Conservation (phyloP, 1,140 invertebrate species). For the Sitodiplosis mosellana region DNA sequence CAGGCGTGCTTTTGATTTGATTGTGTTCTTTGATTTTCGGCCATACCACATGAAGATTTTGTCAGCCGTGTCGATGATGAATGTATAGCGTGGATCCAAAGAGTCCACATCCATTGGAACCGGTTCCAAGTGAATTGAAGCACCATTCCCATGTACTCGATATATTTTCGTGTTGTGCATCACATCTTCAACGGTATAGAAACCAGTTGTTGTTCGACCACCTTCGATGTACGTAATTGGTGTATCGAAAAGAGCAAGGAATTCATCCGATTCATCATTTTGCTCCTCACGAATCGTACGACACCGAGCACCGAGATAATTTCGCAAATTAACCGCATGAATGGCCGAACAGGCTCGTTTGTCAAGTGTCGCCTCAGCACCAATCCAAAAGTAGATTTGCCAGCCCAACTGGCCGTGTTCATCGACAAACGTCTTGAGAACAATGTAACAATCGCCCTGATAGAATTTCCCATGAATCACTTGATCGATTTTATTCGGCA, state of each 20-base stretch:
- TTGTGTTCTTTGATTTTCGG: constrained; percentile 78
- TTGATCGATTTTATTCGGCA: constrained; percentile 85
- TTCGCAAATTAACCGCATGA: constrained; percentile 95
- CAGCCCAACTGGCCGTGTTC: constrained; percentile 72
- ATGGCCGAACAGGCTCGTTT: constrained; percentile 98
- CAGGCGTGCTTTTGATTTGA: constrained; percentile 85
- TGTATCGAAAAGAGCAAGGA: constrained; percentile 78
- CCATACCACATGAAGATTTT: constrained; percentile 89
- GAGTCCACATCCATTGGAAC: constrained; percentile 49
- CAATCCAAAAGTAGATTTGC: constrained; percentile 99
- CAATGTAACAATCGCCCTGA: constrained; percentile 97
- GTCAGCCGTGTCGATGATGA: constrained; percentile 74
- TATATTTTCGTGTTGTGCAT: constrained; percentile 72
- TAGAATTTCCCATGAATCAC: constrained; percentile 95
- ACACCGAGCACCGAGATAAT: constrained; percentile 84
- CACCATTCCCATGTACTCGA: constrained; percentile 71
- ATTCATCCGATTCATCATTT: constrained; percentile 89
- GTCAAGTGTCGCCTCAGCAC: constrained; percentile 85
- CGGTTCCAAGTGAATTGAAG: constrained; percentile 82
- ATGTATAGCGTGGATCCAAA: constrained; percentile 82
- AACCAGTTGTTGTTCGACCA: constrained; percentile 87
- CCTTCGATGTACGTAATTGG: constrained; percentile 95
- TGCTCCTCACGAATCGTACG: constrained; percentile 98
- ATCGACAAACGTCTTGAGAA: constrained; percentile 81
- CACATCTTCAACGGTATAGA: constrained; percentile 92